phyloP scores from a whole-genome alignment of 2,888 invertebrate species.

The Automeris io region DNA sequence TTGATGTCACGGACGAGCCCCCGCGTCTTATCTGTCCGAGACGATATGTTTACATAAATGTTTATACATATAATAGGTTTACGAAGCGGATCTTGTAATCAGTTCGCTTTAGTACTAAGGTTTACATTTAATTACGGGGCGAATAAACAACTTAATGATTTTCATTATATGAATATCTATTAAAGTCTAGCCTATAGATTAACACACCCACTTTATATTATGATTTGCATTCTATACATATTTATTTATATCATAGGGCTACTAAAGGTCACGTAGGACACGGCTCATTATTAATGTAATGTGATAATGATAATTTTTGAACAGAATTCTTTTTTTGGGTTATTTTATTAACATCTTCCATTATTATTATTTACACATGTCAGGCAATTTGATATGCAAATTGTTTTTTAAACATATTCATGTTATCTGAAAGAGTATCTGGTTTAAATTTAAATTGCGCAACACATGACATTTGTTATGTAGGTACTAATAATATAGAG shows the following conservation, averaged over 20 bases:
- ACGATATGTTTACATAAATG: slow-evolving; percentile 15
- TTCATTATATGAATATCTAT: slow-evolving; percentile 8
- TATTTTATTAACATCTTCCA: not conserved
- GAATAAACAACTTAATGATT: slow-evolving; percentile 16
- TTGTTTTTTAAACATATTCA: not conserved
- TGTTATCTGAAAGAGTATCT: not conserved
- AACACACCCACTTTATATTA: slow-evolving; percentile 14
- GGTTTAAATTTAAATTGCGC: not conserved
- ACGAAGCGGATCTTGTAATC: slow-evolving; percentile 42
- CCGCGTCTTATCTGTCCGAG: slow-evolving; percentile 45
- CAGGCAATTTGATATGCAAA: not conserved
- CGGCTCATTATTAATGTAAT: not conserved
- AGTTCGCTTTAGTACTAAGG: slow-evolving; percentile 9
- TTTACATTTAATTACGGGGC: slow-evolving; percentile 7
- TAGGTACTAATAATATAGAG: no score
- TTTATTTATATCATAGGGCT: not conserved
- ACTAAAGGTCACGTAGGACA: not conserved
- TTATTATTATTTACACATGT: not conserved
- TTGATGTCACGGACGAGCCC: slow-evolving; percentile 75
- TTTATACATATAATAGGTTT: slow-evolving; percentile 15
- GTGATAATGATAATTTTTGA: not conserved
- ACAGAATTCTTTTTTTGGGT: not conserved
- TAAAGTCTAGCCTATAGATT: slow-evolving; percentile 4
- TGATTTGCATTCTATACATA: not conserved
- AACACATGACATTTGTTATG: not conserved